These are phyloP conservation scores for Apamea monoglypha DNA, from an alignment of 2,888 invertebrate genomes.

Conservation along the genomic window DNA sequence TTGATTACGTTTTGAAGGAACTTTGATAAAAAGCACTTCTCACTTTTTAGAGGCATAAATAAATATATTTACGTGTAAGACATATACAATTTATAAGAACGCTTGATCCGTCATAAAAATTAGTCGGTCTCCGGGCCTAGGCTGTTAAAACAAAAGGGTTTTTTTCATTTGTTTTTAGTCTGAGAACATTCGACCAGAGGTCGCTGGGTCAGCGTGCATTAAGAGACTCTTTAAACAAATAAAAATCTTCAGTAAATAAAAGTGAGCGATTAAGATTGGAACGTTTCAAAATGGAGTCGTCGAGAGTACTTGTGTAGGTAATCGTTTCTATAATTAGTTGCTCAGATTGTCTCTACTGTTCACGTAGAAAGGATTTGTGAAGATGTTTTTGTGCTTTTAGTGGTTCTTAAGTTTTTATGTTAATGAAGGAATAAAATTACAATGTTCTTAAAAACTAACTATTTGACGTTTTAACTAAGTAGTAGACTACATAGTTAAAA, in stretches of 20 bases:
- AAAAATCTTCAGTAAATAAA: slow-evolving; percentile 46
- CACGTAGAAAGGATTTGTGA: slow-evolving; percentile 3
- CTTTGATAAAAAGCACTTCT: neutral
- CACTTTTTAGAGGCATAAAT: neutral
- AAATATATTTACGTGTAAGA: slow-evolving; percentile 5
- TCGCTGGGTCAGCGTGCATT: slow-evolving; percentile 40
- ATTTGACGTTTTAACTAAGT: neutral
- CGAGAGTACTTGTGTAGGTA: slow-evolving; percentile 14
- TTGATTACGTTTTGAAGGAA: neutral
- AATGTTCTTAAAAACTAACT: neutral
- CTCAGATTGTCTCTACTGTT: slow-evolving; percentile 11
- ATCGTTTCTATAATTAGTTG: slow-evolving; percentile 43
- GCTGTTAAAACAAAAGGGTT: slow-evolving; percentile 42
- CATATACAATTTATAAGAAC: slow-evolving; percentile 13
- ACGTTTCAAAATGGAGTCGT: slow-evolving; percentile 26
- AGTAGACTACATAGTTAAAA: no score
- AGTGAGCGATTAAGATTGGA: slow-evolving; percentile 45
- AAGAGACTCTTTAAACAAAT: slow-evolving; percentile 47
- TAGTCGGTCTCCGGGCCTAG: slow-evolving; percentile 29
- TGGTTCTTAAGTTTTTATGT: neutral
- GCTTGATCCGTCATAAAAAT: slow-evolving; percentile 32
- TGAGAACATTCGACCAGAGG: slow-evolving; percentile 38
- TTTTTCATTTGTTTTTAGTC: slow-evolving; percentile 53
- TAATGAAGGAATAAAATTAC: neutral
- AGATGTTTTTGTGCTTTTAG: neutral